These are phyloP conservation scores for Madoqua kirkii DNA, from an alignment of 2,113 vertebrate species.

Conservation along the genomic window DNA sequence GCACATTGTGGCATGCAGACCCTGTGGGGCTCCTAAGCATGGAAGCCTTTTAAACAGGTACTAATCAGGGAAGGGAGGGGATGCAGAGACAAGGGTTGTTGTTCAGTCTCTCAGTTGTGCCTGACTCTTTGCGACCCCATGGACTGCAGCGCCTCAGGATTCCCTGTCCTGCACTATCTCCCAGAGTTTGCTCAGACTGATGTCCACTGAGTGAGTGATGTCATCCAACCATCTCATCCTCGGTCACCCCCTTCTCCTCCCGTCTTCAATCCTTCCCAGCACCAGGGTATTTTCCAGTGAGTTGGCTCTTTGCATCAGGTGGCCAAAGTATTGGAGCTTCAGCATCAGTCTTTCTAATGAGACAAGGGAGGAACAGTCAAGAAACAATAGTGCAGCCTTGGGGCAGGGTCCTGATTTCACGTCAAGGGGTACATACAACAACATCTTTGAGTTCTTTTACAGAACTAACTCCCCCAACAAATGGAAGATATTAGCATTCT, in stretches of 20 bases:
- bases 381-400: not conserved
- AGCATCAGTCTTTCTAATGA: not conserved
- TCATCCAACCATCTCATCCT: not conserved
- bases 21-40: not conserved
- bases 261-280: not conserved
- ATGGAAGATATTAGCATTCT: not conserved
- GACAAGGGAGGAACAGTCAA: not conserved
- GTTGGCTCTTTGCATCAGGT: not conserved
- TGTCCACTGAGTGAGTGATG: not conserved
- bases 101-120: not conserved
- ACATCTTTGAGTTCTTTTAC: not conserved
- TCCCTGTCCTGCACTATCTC: not conserved
- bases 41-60: not conserved
- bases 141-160: not conserved
- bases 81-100: not conserved
- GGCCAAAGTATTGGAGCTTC: not conserved
- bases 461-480: not conserved
- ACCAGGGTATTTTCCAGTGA: not conserved
- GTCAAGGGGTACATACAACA: not conserved
- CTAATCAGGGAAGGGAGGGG: not conserved
- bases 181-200: not conserved
- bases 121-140: not conserved
- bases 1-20: no score
- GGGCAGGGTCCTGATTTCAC: not conserved
- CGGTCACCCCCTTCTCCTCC: not conserved